Evolutionary conservation across 2,113 vertebrate genomes (phyloP).

Genomic region (Cheilinus undulatus): DNA sequence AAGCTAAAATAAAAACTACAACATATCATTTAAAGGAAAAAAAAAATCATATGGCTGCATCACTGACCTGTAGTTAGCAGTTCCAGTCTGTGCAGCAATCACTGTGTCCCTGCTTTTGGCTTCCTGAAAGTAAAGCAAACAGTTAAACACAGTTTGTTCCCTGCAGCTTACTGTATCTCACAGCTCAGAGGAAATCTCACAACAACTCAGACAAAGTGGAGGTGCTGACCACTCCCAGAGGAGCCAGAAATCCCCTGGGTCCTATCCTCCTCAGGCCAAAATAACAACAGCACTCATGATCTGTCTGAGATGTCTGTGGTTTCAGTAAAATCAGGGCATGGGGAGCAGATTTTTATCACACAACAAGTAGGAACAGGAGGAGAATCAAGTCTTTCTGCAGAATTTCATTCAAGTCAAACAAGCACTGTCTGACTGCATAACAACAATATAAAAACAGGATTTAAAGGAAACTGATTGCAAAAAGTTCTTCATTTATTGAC

Average conservation of each 20-base stretch:
- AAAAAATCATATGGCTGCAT: background rate
- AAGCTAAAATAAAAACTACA: background rate
- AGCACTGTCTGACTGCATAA: conserved; percentile 13
- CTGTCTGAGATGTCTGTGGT: conserved; percentile 56
- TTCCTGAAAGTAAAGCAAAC: conserved; percentile 78
- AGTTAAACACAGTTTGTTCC: conserved; percentile 59
- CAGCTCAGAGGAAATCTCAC: conserved; percentile 75
- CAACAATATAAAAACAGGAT: background rate
- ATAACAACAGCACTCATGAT: conserved; percentile 39
- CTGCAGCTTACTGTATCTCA: conserved; percentile 62
- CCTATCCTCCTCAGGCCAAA: conserved; percentile 76
- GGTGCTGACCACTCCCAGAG: conserved; percentile 83
- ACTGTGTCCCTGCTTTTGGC: conserved; percentile 53
- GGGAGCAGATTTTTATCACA: conserved; percentile 46
- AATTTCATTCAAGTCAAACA: conserved; percentile 10
- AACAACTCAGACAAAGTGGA: conserved; percentile 76
- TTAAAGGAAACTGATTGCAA: conserved; percentile 27
- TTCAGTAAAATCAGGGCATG: conserved; percentile 32
- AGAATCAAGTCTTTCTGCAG: conserved; percentile 5
- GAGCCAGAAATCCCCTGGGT: conserved; percentile 79
- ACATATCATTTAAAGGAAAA: background rate
- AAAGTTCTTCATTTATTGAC: conserved; percentile 50
- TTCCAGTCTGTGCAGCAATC: conserved; percentile 44
- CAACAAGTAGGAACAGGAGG: conserved; percentile 27
- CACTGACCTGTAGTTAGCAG: conserved; percentile 76